phyloP scores from a whole-genome alignment of 2,113 vertebrate species.

The Callocephalon fimbriatum region DNA sequence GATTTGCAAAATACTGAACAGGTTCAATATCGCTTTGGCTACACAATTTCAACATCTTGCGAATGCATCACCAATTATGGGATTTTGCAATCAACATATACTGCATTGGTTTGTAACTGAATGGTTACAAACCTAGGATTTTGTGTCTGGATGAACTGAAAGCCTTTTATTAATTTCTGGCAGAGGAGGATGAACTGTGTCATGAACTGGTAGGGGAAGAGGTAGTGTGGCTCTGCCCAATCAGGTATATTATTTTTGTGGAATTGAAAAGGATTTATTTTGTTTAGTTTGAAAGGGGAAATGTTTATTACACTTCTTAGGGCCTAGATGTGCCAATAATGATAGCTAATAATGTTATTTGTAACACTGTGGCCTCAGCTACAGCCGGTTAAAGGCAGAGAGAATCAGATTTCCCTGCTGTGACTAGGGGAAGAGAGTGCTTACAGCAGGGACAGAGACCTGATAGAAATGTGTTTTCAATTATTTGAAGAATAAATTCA shows the following conservation, averaged over 20 bases:
- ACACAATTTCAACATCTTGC: neutral
- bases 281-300: neutral
- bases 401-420: neutral
- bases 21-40: neutral
- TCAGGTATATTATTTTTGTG: fast-evolving
- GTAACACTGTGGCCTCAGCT: neutral
- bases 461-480: neutral
- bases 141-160: neutral
- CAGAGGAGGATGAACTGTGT: neutral
- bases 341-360: neutral
- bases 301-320: neutral
- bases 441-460: neutral
- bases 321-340: neutral
- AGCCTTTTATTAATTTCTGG: neutral
- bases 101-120: neutral
- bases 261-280: neutral
- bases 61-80: neutral
- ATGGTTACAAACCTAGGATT: neutral
- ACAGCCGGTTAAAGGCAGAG: neutral
- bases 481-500: neutral
- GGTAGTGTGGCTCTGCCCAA: neutral
- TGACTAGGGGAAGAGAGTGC: neutral
- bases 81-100: neutral
- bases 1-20: neutral
- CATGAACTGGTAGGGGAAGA: neutral